These are phyloP conservation scores for Epinephelus coioides DNA, from an alignment of 2,797 vertebrate species.

Conservation along the genomic window DNA sequence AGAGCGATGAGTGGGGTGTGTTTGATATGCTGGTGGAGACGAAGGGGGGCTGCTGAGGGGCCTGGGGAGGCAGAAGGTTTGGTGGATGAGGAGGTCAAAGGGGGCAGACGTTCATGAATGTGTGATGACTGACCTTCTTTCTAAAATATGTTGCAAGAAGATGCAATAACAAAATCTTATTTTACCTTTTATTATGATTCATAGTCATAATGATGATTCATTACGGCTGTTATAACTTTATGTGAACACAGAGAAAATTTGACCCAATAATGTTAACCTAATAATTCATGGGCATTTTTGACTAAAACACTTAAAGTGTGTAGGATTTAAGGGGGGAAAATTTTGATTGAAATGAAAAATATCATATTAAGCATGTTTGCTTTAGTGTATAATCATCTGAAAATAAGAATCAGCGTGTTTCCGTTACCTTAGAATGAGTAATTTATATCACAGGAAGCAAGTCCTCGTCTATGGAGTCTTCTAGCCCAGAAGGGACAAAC, in stretches of 20 bases:
- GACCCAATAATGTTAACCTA: too few species aligned
- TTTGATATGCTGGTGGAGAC: slow-evolving; percentile 45
- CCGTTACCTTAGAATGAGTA: too few species aligned
- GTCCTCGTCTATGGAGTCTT: too few species aligned
- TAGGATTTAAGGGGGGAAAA: too few species aligned
- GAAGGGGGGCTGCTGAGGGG: neutral
- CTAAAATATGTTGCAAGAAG: slow-evolving; percentile 17
- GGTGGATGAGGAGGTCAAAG: slow-evolving; percentile 15
- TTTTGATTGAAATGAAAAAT: too few species aligned
- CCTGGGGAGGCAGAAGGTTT: slow-evolving; percentile 2
- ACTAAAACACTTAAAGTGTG: too few species aligned
- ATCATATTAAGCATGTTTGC: too few species aligned
- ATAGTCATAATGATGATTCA: neutral
- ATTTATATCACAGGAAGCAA: too few species aligned
- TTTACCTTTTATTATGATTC: neutral
- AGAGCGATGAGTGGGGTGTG: slow-evolving; percentile 36
- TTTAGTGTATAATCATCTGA: too few species aligned
- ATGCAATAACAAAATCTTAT: neutral
- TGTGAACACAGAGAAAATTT: neutral
- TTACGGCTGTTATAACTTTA: neutral
- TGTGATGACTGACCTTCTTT: slow-evolving; percentile 26
- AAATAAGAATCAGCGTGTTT: too few species aligned
- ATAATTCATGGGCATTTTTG: too few species aligned
- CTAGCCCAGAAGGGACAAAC: too few species aligned
- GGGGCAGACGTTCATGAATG: slow-evolving; percentile 19